Percentiles rank a stretch among this genome's conserved stretches.
These are phyloP conservation scores for Spatulosminthurus flaviceps DNA, from an alignment of 2,888 invertebrate genomes.

Conservation along the genomic window DNA sequence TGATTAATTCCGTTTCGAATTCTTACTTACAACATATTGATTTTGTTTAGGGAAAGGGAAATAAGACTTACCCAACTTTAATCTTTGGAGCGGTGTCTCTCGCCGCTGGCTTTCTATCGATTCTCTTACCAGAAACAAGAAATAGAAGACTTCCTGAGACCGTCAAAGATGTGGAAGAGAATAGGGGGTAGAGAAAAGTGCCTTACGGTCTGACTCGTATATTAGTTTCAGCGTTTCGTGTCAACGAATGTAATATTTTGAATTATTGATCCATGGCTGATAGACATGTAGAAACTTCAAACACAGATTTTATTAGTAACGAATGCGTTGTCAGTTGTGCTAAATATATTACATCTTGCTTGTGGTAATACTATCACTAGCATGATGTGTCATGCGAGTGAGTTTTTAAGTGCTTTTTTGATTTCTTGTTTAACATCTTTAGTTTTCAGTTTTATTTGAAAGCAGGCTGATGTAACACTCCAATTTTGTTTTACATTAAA, in stretches of 20 bases:
- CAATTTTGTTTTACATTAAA: no score
- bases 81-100: slow-evolving; percentile 56
- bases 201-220: background rate
- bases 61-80: slow-evolving; percentile 54
- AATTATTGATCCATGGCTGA: background rate
- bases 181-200: background rate
- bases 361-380: no score
- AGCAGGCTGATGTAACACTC: background rate
- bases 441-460: background rate
- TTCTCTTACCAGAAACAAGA: slow-evolving; percentile 60
- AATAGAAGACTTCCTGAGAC: slow-evolving; percentile 58
- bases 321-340: no score
- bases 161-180: slow-evolving; percentile 57
- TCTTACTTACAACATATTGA: background rate
- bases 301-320: no score
- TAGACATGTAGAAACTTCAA: no score
- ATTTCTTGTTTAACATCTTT: background rate
- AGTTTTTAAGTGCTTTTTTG: no score
- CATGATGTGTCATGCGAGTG: no score
- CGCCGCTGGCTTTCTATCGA: slow-evolving; percentile 52
- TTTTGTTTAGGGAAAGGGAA: slow-evolving; percentile 47
- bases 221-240: background rate
- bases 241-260: background rate
- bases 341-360: no score
- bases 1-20: no score